Evolutionary conservation across 2,113 vertebrate species (phyloP), one percentile per base, ranked within the genome.

Genomic region (Isichthys henryi): DNA sequence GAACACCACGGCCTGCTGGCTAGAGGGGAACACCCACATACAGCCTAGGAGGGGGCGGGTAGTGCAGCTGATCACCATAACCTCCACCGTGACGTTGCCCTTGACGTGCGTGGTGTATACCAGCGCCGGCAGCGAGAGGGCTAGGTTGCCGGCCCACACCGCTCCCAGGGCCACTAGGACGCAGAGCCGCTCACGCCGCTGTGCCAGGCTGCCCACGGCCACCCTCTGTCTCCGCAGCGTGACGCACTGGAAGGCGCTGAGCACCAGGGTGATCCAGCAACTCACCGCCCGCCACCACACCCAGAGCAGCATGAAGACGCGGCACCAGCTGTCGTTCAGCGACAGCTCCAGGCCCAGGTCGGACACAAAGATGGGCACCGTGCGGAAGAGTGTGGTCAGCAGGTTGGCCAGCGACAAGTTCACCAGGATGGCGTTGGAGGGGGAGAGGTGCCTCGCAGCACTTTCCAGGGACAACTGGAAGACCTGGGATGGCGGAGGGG

Each of bases 31-130:
- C 88, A 95, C 92, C 96, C 96, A 96, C 52, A 95, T 45, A 13
- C 96, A 97, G 91, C 96, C 96, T 19, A 97, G 93, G 82, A 97
- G 92, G 35, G 96, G 96, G 13, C 95, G 91, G 5, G 95, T 96
- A 90, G 95, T 96, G 90, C 95, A 95, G 92, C 96, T 97, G 89
- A 96, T 96, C 89, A 97, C 95, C 96, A 96, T 96, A 46, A 97
- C 91, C 91, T 95, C 92, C 50, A 95, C 94, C 0, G 95, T 96
- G 87, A 80, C n/a, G 48, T 97, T 97, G 31, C 93, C 92, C 0
- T 91, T 62, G 56, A 95, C 92, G 1, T 94, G 94, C 2, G 93
- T 94, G 90, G 90, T 94, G 46, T 92, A 96, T 0, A 95, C 88
- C 19, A 96, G 92, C 0, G 95, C 96, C 0, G 96, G 96, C 3